These are phyloP conservation scores for Cosmorhoe ocellata DNA, from an alignment of 2,888 invertebrate species.

Conservation along the genomic window DNA sequence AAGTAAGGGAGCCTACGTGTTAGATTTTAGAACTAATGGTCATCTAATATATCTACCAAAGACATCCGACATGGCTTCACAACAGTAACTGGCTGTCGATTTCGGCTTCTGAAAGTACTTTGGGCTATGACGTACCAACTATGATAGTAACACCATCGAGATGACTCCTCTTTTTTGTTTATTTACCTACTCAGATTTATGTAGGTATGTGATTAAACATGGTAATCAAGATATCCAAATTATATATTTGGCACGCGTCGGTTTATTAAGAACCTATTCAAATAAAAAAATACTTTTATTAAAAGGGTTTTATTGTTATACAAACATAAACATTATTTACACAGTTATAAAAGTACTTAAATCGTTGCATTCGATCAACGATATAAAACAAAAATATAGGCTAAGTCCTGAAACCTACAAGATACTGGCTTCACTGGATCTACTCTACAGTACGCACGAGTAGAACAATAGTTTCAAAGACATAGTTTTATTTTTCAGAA, in stretches of 20 bases:
- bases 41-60: too few relatives aligned
- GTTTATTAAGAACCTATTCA: background rate
- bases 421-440: constrained; percentile 53
- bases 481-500: constrained; percentile 31
- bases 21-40: constrained; percentile 7
- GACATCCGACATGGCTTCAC: too few relatives aligned
- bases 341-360: constrained; percentile 50
- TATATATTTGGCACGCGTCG: too few relatives aligned
- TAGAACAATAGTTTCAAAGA: constrained; percentile 30
- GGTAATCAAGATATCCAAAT: too few relatives aligned
- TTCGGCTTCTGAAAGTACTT: too few relatives aligned
- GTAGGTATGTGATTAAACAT: too few relatives aligned
- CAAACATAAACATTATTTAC: constrained; percentile 73
- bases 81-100: too few relatives aligned
- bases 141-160: too few relatives aligned
- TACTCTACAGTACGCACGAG: constrained; percentile 28
- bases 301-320: constrained; percentile 48
- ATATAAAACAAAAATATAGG: constrained; percentile 41
- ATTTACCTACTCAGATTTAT: too few relatives aligned
- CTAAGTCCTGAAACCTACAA: constrained; percentile 43
- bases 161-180: too few relatives aligned
- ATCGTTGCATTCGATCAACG: constrained; percentile 42
- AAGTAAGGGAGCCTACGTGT: constrained; percentile 59
- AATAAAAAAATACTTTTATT: constrained; percentile 7
- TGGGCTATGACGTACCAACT: too few relatives aligned